Evolutionary conservation across 37 sponge, comb jelly and placozoan species (phyloP), one percentile per base, ranked within the genome.

Genomic region (Cladorhizidae sp.): DNA sequence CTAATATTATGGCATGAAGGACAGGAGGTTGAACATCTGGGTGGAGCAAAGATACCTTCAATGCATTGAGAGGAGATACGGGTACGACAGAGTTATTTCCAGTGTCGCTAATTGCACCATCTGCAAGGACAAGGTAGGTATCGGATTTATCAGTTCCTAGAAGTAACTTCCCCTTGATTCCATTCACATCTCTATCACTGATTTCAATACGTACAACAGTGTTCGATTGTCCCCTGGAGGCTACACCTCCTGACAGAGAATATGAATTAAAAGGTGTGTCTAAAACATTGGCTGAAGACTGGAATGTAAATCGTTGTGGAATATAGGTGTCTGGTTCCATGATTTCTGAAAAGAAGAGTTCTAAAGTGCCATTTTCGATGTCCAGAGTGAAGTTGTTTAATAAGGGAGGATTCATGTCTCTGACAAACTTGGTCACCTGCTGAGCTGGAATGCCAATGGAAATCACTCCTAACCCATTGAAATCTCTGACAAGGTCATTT

Each of bases 51-150:
- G 84, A 73, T 39, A 83, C 93, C 59, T 45, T 68, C 29, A 82
- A 29, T 29, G 93, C 91, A 77, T 84, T 35, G 20, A 82, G 43
- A 50, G 88, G 31, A 49, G 80, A 70, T 17, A 96, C 85, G 11
- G 86, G 82, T 25, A 87, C 68, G 18, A 90, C 88, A 40, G 91
- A 87, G 75, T 96, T 96, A 32, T 74, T 76, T 33, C 76, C 87
- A 67, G 90, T 90, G 67, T 96, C 97, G 18, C 56, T 45, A 35
- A 93, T 93, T 11, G 91, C 94, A 40, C 91, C 86, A 32, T 71
- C 68, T 49, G 18, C 58, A 14, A 96, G 20, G 22, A 88, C 70
- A 0, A 96, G 69, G 75, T 59, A 93, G 31, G 93, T 88, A 57
- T 93, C 83, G 41, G 39, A 41, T 37, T 75, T 71, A 73, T 72